A percentile compares a stretch with the other conserved stretches of the same genome.
phyloP scores from a whole-genome alignment of 1,140 invertebrate species.

The Hycleus cichorii region DNA sequence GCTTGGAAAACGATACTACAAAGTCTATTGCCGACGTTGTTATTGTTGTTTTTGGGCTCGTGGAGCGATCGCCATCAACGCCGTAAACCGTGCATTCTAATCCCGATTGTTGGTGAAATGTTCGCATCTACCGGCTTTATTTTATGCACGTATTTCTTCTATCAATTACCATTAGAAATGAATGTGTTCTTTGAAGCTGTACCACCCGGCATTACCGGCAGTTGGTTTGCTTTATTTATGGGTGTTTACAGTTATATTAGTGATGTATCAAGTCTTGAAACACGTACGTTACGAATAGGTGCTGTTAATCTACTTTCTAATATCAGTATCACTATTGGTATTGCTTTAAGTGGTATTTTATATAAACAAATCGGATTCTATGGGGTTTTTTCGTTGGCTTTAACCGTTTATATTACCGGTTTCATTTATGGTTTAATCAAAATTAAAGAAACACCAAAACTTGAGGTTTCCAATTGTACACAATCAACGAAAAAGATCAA shows the following conservation, averaged over 20 bases:
- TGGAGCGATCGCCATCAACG: constrained; percentile 53
- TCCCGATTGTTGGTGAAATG: constrained; percentile 48
- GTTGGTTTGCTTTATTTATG: constrained; percentile 54
- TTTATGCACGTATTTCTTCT: constrained; percentile 37
- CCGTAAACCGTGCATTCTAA: constrained; percentile 50
- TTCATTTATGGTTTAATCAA: constrained; percentile 30
- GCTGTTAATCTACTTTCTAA: constrained; percentile 45
- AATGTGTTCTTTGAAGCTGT: constrained; percentile 49
- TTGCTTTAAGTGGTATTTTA: constrained; percentile 47
- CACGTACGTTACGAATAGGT: constrained; percentile 50
- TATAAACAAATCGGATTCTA: constrained; percentile 50
- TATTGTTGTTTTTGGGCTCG: constrained; percentile 53
- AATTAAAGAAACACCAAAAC: constrained; percentile 25
- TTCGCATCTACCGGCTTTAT: constrained; percentile 29
- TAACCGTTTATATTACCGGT: constrained; percentile 26
- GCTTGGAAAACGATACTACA: constrained; percentile 51
- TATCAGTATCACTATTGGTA: constrained; percentile 46
- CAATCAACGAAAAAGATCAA: constrained; percentile 8
- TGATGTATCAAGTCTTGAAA: constrained; percentile 49
- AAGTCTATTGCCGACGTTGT: constrained; percentile 48
- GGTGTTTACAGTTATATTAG: constrained; percentile 56
- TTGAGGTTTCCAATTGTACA: neutral
- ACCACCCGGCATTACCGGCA: constrained; percentile 49
- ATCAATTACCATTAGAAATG: constrained; percentile 46
- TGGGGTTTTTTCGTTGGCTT: constrained; percentile 47